phyloP scores from a whole-genome alignment of 2,797 vertebrate genomes.

The Coregonus suidteri region DNA sequence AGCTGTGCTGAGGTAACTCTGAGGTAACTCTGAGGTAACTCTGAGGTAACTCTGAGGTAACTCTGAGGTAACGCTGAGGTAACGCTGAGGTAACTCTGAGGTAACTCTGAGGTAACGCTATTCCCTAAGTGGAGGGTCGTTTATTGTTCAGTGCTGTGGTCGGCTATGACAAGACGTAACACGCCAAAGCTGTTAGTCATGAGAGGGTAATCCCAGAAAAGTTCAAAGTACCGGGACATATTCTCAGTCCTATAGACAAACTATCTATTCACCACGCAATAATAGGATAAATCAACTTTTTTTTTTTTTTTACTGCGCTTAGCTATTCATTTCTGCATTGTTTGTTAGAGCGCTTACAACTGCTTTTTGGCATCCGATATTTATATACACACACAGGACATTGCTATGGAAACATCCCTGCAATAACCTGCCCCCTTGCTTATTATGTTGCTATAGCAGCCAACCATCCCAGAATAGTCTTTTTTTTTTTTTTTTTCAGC shows the following conservation, averaged over 20 bases:
- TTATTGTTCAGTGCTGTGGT: constrained; percentile 14
- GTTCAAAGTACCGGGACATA: constrained; percentile 18
- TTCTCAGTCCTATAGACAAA: not conserved
- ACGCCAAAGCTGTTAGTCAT: constrained; percentile 40
- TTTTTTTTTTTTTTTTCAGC: constrained; percentile 38
- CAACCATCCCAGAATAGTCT: constrained; percentile 83
- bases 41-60: no score
- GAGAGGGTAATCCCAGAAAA: constrained; percentile 19
- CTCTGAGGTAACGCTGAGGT: no score
- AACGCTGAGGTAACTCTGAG: no score
- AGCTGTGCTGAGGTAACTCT: constrained; percentile 12
- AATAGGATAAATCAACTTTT: not conserved
- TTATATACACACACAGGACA: constrained; percentile 72
- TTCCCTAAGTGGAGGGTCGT: constrained; percentile 15
- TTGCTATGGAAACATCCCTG: constrained; percentile 77
- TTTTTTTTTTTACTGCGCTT: not conserved
- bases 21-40: no score
- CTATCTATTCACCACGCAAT: not conserved
- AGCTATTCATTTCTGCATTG: constrained; percentile 24
- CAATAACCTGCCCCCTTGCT: constrained; percentile 75
- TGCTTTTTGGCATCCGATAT: constrained; percentile 70
- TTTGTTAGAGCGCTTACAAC: constrained; percentile 54
- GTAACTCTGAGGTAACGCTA: not conserved
- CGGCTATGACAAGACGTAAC: constrained; percentile 44
- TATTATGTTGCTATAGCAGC: constrained; percentile 83